Base-by-base conservation (phyloP, 1,140 invertebrate species). In the Platorchestia sp. region DNA sequence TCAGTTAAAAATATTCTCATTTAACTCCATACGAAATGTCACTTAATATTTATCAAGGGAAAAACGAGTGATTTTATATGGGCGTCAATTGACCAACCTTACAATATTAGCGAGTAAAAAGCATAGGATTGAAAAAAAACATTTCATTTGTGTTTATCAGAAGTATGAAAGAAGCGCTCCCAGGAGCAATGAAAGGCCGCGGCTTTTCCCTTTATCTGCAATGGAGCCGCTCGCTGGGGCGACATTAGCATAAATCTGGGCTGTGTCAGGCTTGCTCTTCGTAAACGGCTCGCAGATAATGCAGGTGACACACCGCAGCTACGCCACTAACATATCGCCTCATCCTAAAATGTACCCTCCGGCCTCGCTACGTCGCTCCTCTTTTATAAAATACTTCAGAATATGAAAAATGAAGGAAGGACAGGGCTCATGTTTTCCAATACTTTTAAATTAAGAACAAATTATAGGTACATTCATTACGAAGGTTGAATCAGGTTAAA, bases 211-310 rank as follows among this genome's bases (percentile, higher is more conserved):
- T 93, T 47, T 93, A 93, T 93, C 91, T 45, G 91, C 45, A 93
- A 93, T 93, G 91, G 43, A 44, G 45, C 91, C 43, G 19, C 41
- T 45, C 91, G 91, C 43, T 44, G 91, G 40, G 91, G 91, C 40
- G 91, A 93, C 91, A 93, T 93, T 93, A 93, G 91, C 91, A 93
- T 93, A 93, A 93, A 93, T 93, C 91, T 93, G 91, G 41, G 45
- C 41, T 93, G 91, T 47, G 91, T 93, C 91, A 45, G 91, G 91
- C 91, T 93, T 45, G 91, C 91, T 93, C 45, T 45, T 93, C 45
- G 43, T 93, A 93, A 93, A 93, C 91, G 91, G 44, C 91, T 45
- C 41, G 91, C 91, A 93, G 91, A 93, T 93, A 93, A 93, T 93
- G 91, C 91, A 45, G 44, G 91, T n/a, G 91, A 45, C 45, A 45